phyloP scores from a whole-genome alignment of 2,797 vertebrate genomes.

The Macropus fuliginosus region DNA sequence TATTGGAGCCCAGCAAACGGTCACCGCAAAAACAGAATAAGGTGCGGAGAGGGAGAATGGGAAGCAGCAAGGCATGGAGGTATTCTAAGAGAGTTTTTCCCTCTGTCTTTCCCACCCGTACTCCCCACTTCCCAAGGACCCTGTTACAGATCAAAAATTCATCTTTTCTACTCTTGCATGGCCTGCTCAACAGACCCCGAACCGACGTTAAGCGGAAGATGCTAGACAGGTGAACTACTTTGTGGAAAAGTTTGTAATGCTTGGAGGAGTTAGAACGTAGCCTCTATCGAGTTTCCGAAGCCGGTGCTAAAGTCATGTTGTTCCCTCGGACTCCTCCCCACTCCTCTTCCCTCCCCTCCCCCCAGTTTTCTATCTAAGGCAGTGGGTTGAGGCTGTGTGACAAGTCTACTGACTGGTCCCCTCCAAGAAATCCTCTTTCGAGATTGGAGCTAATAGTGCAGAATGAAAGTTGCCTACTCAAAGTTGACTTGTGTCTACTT shows the following conservation, averaged over 20 bases:
- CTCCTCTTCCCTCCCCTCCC: too few relatives aligned
- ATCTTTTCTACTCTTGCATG: not conserved
- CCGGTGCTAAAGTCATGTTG: not conserved
- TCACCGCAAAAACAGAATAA: not conserved
- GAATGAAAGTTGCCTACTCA: not conserved
- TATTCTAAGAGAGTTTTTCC: not conserved
- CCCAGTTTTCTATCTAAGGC: not conserved
- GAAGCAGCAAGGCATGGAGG: not conserved
- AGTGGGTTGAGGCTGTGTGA: not conserved
- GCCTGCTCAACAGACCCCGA: not conserved
- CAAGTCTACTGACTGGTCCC: not conserved
- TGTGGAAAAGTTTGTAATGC: not conserved
- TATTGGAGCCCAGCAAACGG: conserved; percentile 36
- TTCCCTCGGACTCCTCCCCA: not conserved
- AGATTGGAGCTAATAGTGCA: not conserved
- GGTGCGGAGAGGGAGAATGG: not conserved
- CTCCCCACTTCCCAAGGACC: not conserved
- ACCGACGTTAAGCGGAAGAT: not conserved
- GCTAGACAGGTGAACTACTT: not conserved
- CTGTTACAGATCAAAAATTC: not conserved
- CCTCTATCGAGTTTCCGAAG: not conserved
- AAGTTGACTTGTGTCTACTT: not conserved
- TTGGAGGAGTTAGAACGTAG: not conserved
- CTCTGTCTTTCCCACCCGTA: not conserved
- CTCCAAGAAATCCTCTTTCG: not conserved